Conservation (phyloP, 2,888 invertebrate genomes). For the Macroteleia sp. region DNA sequence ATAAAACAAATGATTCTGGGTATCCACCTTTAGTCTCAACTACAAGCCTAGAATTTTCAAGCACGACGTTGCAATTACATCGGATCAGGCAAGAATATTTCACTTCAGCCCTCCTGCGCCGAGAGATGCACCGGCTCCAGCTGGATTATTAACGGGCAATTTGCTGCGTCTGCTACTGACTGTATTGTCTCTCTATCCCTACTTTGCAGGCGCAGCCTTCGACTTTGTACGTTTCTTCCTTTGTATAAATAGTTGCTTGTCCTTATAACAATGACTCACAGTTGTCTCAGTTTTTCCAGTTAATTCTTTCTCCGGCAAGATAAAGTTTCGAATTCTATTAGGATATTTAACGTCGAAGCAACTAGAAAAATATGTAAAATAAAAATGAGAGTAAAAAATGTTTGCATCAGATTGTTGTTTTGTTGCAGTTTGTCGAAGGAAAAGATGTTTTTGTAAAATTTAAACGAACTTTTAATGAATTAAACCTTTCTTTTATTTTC, state of each 20-base stretch:
- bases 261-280: slow-evolving; percentile 24
- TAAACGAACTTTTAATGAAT: no score
- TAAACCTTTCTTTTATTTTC: no score
- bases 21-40: slow-evolving; percentile 59
- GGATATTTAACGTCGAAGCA: neutral
- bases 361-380: neutral
- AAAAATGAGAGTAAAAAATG: neutral
- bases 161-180: slow-evolving; percentile 83
- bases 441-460: no score
- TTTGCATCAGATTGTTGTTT: no score
- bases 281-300: slow-evolving; percentile 30
- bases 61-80: slow-evolving; percentile 80
- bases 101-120: slow-evolving; percentile 70
- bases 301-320: slow-evolving; percentile 11
- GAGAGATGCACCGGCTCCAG: slow-evolving; percentile 69
- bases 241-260: slow-evolving; percentile 56
- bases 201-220: slow-evolving; percentile 55
- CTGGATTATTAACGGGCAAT: slow-evolving; percentile 83
- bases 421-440: neutral
- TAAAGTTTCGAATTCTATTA: slow-evolving; percentile 14
- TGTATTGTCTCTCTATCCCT: slow-evolving; percentile 80
- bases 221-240: slow-evolving; percentile 59
- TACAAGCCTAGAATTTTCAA: slow-evolving; percentile 73
- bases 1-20: slow-evolving; percentile 53
- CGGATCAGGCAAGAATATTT: slow-evolving; percentile 82